Evolutionary conservation across 2,797 vertebrate species (phyloP), one percentile per base, ranked within the genome.

Genomic region (Neostethus bicornis): DNA sequence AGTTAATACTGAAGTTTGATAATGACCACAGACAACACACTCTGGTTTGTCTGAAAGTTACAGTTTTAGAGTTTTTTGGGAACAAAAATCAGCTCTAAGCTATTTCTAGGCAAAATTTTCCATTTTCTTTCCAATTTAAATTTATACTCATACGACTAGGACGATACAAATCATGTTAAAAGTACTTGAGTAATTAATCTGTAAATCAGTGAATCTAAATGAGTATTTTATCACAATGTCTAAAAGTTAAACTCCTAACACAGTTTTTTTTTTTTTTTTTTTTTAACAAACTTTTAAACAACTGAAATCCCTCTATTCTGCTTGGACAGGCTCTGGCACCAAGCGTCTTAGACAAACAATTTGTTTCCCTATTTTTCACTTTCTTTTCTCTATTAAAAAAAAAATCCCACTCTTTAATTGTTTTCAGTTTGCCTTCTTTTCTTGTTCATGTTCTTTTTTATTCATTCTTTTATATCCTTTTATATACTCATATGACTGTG

Each of bases 271-370:
- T 4, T 12, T 28, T 29, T 5, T 24, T 24, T 24, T 24, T 24
- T 24, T 24, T 24, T 24, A 5, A 5, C 24, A 24, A 24, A 5
- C 5, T 5, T 24, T 24, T 2, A 21, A 35, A 34, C 2, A 26
- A 45, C 37, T 49, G 39, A 7, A 46, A 55, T 52, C 37, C 14
- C n/a, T 65, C 57, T 54, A 63, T 67, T 75, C n/a, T n/a, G n/a
- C n/a, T n/a, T n/a, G n/a, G n/a, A n/a, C n/a, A n/a, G n/a, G n/a
- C n/a, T n/a, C n/a, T n/a, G n/a, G n/a, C n/a, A n/a, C n/a, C n/a
- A n/a, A n/a, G n/a, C n/a, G n/a, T n/a, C n/a, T n/a, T n/a, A n/a
- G n/a, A n/a, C n/a, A n/a, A n/a, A n/a, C n/a, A n/a, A n/a, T n/a
- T n/a, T n/a, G n/a, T n/a, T n/a, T n/a, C n/a, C n/a, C n/a, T n/a